A percentile compares a stretch with the other conserved stretches of the same genome.
Evolutionary conservation across 2,797 vertebrate species (phyloP).

Genomic region (Phoebastria nigripes): DNA sequence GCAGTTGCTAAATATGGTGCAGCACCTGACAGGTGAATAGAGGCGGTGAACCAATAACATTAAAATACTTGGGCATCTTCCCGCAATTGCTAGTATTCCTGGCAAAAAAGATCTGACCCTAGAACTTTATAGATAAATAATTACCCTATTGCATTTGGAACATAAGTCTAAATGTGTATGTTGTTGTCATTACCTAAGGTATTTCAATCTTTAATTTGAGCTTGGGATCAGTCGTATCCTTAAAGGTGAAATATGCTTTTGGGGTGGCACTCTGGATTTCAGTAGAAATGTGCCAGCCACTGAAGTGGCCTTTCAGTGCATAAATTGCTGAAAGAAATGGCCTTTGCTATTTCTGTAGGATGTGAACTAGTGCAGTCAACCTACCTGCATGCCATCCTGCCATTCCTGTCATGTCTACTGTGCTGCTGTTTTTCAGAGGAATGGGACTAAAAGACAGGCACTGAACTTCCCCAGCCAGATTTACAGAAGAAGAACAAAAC

Average conservation of each 20-base stretch:
- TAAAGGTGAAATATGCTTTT: neutral
- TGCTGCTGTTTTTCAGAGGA: neutral
- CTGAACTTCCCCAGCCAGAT: neutral
- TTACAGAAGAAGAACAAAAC: neutral
- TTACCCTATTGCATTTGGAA: neutral
- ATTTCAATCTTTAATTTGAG: neutral
- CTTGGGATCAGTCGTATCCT: neutral
- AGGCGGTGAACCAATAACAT: neutral
- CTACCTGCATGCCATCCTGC: neutral
- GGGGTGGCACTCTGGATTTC: neutral
- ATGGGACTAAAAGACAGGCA: neutral
- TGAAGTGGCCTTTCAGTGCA: neutral
- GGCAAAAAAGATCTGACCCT: neutral
- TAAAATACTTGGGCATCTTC: neutral
- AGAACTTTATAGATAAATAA: neutral
- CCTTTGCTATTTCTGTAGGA: neutral
- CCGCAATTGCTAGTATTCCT: neutral
- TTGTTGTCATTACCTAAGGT: neutral
- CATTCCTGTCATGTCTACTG: neutral
- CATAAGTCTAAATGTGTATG: neutral
- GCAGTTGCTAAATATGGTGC: conserved; percentile 6
- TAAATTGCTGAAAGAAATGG: neutral
- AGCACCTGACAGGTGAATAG: neutral
- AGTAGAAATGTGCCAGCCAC: neutral
- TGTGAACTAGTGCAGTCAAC: neutral